Percentiles rank a stretch among this genome's conserved stretches.
Conservation (phyloP, 1,140 invertebrate species). For the Hirudo medicinalis region DNA sequence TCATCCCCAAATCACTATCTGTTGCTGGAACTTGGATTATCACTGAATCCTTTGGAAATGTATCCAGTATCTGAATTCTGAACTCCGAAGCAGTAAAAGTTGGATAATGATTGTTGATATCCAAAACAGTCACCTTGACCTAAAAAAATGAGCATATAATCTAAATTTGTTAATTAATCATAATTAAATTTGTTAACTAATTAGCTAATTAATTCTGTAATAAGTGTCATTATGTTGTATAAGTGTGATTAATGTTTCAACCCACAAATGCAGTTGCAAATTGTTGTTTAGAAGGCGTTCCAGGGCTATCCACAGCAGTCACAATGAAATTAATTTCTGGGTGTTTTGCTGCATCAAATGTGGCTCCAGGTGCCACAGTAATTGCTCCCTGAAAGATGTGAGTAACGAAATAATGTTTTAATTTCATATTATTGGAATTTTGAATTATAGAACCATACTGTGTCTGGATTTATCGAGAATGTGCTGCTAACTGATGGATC, state of each 20-base stretch:
- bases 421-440: background rate
- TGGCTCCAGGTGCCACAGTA: constrained; percentile 67
- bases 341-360: constrained; percentile 63
- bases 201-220: background rate
- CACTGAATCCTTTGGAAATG: too few relatives aligned
- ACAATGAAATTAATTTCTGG: constrained; percentile 61
- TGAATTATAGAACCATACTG: background rate
- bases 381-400: constrained; percentile 51
- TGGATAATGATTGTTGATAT: background rate
- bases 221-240: too few relatives aligned
- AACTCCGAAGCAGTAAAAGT: background rate
- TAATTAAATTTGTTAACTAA: background rate
- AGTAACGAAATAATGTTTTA: background rate
- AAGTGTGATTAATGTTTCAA: background rate
- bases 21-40: constrained; percentile 10
- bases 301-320: constrained; percentile 61
- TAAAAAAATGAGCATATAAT: background rate
- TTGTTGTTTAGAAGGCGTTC: constrained; percentile 46
- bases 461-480: background rate
- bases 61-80: background rate
- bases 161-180: background rate
- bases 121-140: constrained; percentile 3
- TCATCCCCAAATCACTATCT: background rate
- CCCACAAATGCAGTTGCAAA: constrained; percentile 27
- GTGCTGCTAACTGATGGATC: constrained; percentile 20